Conservation (phyloP, 1,140 invertebrate genomes). For the Atta cephalotes region DNA sequence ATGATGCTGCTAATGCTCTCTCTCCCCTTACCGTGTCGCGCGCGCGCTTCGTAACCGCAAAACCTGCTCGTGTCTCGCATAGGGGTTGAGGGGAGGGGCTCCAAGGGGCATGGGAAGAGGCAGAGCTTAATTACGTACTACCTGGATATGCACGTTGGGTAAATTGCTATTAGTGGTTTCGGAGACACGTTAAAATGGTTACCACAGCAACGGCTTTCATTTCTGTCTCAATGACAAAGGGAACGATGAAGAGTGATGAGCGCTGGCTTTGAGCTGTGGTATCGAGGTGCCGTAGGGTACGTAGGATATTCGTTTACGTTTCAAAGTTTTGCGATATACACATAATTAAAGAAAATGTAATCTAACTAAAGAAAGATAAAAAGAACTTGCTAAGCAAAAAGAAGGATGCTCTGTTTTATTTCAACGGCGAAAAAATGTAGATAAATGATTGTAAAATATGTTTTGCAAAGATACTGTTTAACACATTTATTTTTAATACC, state of each 20-base stretch:
- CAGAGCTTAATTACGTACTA: constrained; percentile 72
- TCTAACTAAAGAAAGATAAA: background rate
- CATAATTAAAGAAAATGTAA: background rate
- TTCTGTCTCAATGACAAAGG: constrained; percentile 59
- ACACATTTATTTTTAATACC: no score
- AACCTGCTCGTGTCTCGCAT: constrained; percentile 65
- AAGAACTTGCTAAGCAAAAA: background rate
- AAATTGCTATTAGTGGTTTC: constrained; percentile 72
- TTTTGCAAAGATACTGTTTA: no score
- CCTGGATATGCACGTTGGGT: constrained; percentile 60
- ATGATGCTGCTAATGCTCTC: constrained; percentile 58
- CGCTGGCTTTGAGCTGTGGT: constrained; percentile 25
- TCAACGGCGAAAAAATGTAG: no score
- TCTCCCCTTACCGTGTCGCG: background rate
- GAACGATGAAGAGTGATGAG: constrained; percentile 62
- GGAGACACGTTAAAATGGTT: constrained; percentile 59
- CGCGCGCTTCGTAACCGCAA: constrained; percentile 48
- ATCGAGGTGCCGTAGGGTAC: constrained; percentile 3
- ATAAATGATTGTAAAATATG: no score
- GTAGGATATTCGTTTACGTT: constrained; percentile 17
- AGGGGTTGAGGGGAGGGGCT: constrained; percentile 37
- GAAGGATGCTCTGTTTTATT: background rate
- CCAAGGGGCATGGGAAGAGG: constrained; percentile 46
- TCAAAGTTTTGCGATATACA: background rate
- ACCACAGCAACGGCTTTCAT: constrained; percentile 63